These are phyloP conservation scores for Lepilemur ruficaudatus DNA, from an alignment of 2,797 vertebrate species.

Conservation along the genomic window DNA sequence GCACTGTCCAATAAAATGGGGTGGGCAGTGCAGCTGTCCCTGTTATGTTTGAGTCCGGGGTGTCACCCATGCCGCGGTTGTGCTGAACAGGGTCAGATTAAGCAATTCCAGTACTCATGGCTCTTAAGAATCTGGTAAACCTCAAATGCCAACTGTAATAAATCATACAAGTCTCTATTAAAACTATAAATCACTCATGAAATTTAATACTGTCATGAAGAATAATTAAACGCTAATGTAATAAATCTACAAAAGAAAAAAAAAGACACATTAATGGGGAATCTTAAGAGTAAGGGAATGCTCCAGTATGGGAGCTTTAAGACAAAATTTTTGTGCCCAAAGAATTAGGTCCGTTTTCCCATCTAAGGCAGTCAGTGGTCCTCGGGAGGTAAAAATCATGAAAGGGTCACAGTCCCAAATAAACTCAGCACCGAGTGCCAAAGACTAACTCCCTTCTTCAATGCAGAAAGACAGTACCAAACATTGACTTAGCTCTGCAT, in stretches of 20 bases:
- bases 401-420: background rate
- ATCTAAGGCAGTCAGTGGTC: background rate
- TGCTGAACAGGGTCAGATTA: background rate
- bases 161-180: constrained; percentile 71
- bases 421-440: background rate
- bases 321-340: background rate
- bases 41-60: background rate
- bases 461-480: background rate
- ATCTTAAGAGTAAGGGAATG: background rate
- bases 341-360: background rate
- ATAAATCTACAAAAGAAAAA: constrained; percentile 57
- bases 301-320: background rate
- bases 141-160: constrained; percentile 71
- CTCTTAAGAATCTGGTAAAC: constrained; percentile 59
- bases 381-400: background rate
- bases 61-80: background rate
- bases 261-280: background rate
- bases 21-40: background rate
- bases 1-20: background rate
- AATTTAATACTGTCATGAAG: constrained; percentile 70
- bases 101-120: constrained; percentile 1
- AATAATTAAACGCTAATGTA: constrained; percentile 71
- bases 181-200: constrained; percentile 75
- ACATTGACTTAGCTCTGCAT: background rate
- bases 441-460: background rate